These are phyloP conservation scores for Gymnocheta viridis DNA, from an alignment of 2,888 invertebrate genomes.

Conservation along the genomic window DNA sequence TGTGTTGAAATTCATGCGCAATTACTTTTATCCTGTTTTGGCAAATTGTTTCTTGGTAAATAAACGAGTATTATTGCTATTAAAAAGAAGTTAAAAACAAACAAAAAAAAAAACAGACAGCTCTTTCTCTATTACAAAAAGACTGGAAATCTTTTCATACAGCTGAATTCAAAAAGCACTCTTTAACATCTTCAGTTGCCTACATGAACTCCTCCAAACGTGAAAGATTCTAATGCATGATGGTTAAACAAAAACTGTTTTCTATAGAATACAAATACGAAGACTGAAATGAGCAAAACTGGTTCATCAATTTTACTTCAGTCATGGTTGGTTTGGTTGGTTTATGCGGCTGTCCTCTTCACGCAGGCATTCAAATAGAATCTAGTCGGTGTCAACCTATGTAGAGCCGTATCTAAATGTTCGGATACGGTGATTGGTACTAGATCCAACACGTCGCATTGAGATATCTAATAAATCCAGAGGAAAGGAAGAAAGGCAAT, in stretches of 20 bases:
- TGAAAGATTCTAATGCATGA: not conserved
- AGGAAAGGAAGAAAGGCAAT: no score
- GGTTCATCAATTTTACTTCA: no score
- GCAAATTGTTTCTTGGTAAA: constrained; percentile 78
- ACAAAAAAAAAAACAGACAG: not conserved
- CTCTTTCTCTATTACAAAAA: not conserved
- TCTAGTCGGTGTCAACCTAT: no score
- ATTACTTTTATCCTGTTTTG: constrained; percentile 82
- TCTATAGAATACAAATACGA: not conserved
- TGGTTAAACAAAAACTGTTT: not conserved
- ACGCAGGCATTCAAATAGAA: no score
- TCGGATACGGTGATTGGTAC: no score
- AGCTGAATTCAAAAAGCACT: not conserved
- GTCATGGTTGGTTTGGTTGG: no score
- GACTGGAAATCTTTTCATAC: not conserved
- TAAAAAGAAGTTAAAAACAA: not conserved
- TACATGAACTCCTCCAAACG: constrained; percentile 1
- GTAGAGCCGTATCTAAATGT: no score
- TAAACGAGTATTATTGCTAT: constrained; percentile 66
- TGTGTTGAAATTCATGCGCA: constrained; percentile 82
- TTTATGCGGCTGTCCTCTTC: no score
- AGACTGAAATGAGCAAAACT: not conserved
- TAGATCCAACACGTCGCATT: no score
- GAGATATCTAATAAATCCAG: no score
- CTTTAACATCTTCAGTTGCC: not conserved